Evolutionary conservation across 2,888 invertebrate genomes (phyloP).

Genomic region (Oasisia sp.): DNA sequence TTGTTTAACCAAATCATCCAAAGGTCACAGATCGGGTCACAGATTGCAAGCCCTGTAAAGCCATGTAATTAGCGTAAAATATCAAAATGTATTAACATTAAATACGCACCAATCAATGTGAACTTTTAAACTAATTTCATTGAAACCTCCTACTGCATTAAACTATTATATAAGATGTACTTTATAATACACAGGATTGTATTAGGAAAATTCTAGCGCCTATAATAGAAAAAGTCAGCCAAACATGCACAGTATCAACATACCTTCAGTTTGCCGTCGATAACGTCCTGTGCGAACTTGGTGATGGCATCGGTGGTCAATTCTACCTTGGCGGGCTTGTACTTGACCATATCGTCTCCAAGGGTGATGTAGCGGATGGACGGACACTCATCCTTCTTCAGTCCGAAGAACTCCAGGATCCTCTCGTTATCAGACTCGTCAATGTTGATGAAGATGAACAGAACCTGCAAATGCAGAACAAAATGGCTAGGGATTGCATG

Average conservation of each 20-base stretch:
- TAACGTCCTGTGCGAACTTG: conserved; percentile 87
- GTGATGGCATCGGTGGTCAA: conserved; percentile 75
- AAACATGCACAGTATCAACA: not conserved
- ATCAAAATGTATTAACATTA: too few relatives aligned
- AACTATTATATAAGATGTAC: too few relatives aligned
- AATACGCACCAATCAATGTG: too few relatives aligned
- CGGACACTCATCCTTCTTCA: conserved; percentile 84
- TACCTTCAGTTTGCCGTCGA: conserved; percentile 89
- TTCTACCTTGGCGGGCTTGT: conserved; percentile 81
- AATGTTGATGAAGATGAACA: conserved; percentile 95
- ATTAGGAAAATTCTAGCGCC: too few relatives aligned
- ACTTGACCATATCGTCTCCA: conserved; percentile 78
- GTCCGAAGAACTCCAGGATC: conserved; percentile 99
- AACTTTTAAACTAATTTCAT: too few relatives aligned
- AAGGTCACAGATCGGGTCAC: too few relatives aligned
- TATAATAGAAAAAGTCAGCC: not conserved
- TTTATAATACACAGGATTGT: too few relatives aligned
- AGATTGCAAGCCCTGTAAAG: too few relatives aligned
- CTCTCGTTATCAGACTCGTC: conserved; percentile 95
- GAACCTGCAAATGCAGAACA: conserved; percentile 71
- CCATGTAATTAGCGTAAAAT: too few relatives aligned
- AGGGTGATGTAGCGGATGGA: conserved; percentile 88
- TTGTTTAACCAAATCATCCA: too few relatives aligned
- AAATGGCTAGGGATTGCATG: not conserved
- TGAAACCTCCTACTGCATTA: too few relatives aligned